Base-by-base conservation (phyloP, 2,888 invertebrate species). In the Embidobia sp. region DNA sequence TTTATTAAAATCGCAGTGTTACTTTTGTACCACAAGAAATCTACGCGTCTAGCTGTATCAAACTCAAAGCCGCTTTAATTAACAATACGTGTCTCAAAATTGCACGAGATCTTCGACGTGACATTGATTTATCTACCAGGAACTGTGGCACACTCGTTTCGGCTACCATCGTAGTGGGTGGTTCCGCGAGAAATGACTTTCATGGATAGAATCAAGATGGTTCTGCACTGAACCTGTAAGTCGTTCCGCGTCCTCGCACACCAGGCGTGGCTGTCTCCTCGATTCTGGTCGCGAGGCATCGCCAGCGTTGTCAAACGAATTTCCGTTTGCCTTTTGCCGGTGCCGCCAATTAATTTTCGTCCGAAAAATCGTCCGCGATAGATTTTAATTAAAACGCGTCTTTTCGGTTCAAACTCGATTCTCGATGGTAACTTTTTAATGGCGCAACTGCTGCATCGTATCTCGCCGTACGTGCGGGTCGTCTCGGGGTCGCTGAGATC, bases 241-340 rank as follows among this genome's bases (percentile, higher is more conserved):
- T 84, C 88, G 88, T 88, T 88, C 88, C 88, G 87, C 88, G 86
- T 88, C 88, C 88, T 86, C 86, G 88, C 86, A 86, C 88, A 88
- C 79, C 85, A 84, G 86, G 85, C 84, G 85, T 85, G 85, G 85
- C 83, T 82, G 82, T 81, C 80, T 78, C 79, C 80, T 80, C 73
- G 72, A 79, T 70, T 74, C 63, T 55, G 63, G 59, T 57, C 59
- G 64, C 76, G 44, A 48, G 42, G 69, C 63, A 35, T 53, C 74
- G 53, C 53, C 53, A 19, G 31, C 51, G 10, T 35, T 63, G 61
- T 75, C 75, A 63, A 61, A 63, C 49, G 69, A 55, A 64, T 76
- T 67, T 75, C 63, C 49, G 69, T 18, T 22, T 63, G 33, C 22
- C 18, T 16, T 64, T 51, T 63, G n/a, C n/a, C n/a, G n/a, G n/a